Percentiles rank a stretch among this genome's conserved stretches.
These are phyloP conservation scores for Drosophila cardini DNA, from an alignment of 1,140 invertebrate species.

Conservation along the genomic window DNA sequence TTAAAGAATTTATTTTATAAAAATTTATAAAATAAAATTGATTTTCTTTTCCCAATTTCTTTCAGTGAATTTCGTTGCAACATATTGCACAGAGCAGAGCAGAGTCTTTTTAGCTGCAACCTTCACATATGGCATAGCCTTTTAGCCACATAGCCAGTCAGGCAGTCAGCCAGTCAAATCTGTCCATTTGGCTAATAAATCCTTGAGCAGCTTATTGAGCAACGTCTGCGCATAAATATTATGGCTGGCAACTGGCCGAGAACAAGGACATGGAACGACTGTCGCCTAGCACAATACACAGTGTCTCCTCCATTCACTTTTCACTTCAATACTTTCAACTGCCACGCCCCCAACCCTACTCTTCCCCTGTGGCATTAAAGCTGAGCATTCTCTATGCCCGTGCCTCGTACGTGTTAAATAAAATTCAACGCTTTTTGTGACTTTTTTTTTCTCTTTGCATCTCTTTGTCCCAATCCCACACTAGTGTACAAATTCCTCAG, in stretches of 20 bases:
- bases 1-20: too few species aligned
- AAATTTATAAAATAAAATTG: background rate
- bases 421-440: constrained; percentile 41
- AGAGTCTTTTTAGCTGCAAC: constrained; percentile 25
- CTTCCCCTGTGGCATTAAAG: constrained; percentile 23
- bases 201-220: constrained; percentile 84
- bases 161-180: constrained; percentile 76
- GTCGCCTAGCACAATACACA: constrained; percentile 6
- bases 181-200: constrained; percentile 84
- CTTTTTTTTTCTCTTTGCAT: background rate
- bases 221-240: constrained; percentile 83
- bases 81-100: constrained; percentile 25
- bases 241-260: constrained; percentile 62
- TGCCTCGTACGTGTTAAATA: constrained; percentile 72
- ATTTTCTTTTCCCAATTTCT: constrained; percentile 9
- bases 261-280: constrained; percentile 22
- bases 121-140: constrained; percentile 65
- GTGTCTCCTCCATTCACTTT: constrained; percentile 58
- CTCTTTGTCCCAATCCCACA: background rate
- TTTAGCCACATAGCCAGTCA: constrained; percentile 57
- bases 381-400: constrained; percentile 37
- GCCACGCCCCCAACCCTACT: constrained; percentile 7
- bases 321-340: constrained; percentile 57
- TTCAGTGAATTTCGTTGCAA: constrained; percentile 15
- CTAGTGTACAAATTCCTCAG: constrained; percentile 57